These are phyloP conservation scores for Orchestes rusci DNA, from an alignment of 2,888 invertebrate species.

Conservation along the genomic window DNA sequence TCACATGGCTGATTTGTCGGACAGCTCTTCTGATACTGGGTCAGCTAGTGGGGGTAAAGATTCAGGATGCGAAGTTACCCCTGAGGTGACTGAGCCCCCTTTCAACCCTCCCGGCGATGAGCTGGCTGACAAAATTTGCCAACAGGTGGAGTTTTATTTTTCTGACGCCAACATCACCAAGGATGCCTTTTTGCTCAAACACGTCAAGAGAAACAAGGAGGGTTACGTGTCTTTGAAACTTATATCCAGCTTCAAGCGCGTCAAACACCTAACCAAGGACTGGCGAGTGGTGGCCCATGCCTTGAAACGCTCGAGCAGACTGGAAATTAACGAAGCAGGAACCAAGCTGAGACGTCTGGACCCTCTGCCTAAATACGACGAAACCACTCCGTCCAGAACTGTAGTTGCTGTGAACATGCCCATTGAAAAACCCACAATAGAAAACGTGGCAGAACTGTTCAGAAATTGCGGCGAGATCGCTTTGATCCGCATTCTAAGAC, in stretches of 20 bases:
- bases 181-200: slow-evolving; percentile 91
- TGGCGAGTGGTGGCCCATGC: slow-evolving; percentile 90
- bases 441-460: slow-evolving; percentile 87
- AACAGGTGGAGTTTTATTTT: slow-evolving; percentile 93
- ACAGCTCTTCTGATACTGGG: slow-evolving; percentile 57
- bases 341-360: slow-evolving; percentile 83
- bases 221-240: slow-evolving; percentile 92
- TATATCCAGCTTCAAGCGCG: slow-evolving; percentile 90
- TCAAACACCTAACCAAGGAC: slow-evolving; percentile 89
- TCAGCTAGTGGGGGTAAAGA: slow-evolving; percentile 59
- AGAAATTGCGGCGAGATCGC: slow-evolving; percentile 85
- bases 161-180: slow-evolving; percentile 92
- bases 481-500: slow-evolving; percentile 76
- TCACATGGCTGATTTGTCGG: slow-evolving; percentile 56
- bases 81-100: slow-evolving; percentile 51
- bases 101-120: slow-evolving; percentile 68
- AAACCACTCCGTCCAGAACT: slow-evolving; percentile 87
- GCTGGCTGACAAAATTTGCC: slow-evolving; percentile 67
- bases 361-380: slow-evolving; percentile 82
- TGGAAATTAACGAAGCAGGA: slow-evolving; percentile 85
- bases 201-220: slow-evolving; percentile 90
- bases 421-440: slow-evolving; percentile 76
- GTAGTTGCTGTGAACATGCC: slow-evolving; percentile 83
- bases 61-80: slow-evolving; percentile 59
- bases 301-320: slow-evolving; percentile 64